These are phyloP conservation scores for Diplazon laetatorius DNA, from an alignment of 2,888 invertebrate genomes.

Conservation along the genomic window DNA sequence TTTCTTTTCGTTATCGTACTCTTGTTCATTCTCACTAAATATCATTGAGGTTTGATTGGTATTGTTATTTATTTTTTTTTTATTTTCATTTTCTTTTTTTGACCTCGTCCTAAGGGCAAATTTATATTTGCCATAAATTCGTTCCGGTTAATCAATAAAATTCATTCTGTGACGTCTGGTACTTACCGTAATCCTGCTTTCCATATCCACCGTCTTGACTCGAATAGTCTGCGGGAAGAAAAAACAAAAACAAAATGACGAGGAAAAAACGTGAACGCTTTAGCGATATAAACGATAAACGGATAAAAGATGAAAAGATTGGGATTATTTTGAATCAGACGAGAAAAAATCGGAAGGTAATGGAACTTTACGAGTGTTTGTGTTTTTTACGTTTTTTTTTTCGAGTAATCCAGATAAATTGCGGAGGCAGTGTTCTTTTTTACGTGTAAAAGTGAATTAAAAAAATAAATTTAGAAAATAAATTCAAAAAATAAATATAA, in stretches of 20 bases:
- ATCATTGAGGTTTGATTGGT: constrained; percentile 61
- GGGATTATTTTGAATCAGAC: background rate
- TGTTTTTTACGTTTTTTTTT: constrained; percentile 13
- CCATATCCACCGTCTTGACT: constrained; percentile 80
- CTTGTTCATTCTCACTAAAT: constrained; percentile 51
- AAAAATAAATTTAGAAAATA: too few species aligned
- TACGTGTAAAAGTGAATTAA: too few species aligned
- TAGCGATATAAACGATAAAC: background rate
- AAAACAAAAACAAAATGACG: constrained; percentile 13
- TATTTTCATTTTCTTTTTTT: too few species aligned
- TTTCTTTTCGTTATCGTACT: constrained; percentile 19
- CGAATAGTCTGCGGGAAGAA: constrained; percentile 77
- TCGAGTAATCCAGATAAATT: too few species aligned
- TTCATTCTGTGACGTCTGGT: constrained; percentile 70
- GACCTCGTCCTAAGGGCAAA: constrained; percentile 62
- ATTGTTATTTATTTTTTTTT: too few species aligned
- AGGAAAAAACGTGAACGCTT: background rate
- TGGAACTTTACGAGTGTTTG: constrained; percentile 41
- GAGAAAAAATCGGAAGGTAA: background rate
- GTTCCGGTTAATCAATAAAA: constrained; percentile 61
- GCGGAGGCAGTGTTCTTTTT: too few species aligned
- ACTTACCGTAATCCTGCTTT: constrained; percentile 81
- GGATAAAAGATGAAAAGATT: background rate
- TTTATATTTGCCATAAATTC: constrained; percentile 55
- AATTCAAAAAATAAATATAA: constrained; percentile 2